Percentiles rank a stretch among this genome's conserved stretches.
Conservation (phyloP, 2,113 vertebrate genomes). For the Climacteris rufus region DNA sequence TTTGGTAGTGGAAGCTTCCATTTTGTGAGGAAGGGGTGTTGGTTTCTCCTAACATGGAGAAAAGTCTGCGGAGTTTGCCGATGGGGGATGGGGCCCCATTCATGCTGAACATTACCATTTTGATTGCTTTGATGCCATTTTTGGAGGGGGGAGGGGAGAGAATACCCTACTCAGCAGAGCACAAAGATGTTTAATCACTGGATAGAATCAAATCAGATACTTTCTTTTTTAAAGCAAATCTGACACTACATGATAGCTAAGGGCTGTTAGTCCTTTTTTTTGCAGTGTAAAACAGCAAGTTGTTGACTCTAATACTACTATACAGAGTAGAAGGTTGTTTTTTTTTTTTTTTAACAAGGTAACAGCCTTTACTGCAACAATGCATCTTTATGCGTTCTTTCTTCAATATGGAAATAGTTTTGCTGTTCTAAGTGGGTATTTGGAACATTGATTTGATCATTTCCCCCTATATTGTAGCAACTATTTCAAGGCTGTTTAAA, state of each 20-base stretch:
- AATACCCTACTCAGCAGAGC: constrained; percentile 83
- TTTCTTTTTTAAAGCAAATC: constrained; percentile 63
- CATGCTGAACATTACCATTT: constrained; percentile 97
- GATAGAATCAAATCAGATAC: constrained; percentile 72
- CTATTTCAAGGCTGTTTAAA: constrained; percentile 66
- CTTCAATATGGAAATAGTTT: constrained; percentile 41
- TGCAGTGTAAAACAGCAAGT: constrained; percentile 52
- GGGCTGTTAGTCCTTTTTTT: constrained; percentile 24
- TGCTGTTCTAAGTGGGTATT: constrained; percentile 41
- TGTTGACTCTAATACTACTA: constrained; percentile 58
- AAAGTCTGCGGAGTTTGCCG: constrained; percentile 93
- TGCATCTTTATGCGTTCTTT: constrained; percentile 49
- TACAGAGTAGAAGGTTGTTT: neutral
- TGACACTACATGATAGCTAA: constrained; percentile 30
- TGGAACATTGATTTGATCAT: constrained; percentile 40
- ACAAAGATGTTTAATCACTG: constrained; percentile 82
- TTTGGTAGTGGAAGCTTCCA: constrained; percentile 97
- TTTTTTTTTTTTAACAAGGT: neutral
- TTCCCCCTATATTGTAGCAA: constrained; percentile 37
- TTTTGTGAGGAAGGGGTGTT: constrained; percentile 87
- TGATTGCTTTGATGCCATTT: constrained; percentile 99
- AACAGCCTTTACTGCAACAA: constrained; percentile 47
- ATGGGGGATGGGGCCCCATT: constrained; percentile 89
- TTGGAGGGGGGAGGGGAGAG: constrained; percentile 85
- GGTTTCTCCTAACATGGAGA: constrained; percentile 84